Percentiles rank a stretch among this genome's conserved stretches.
These are phyloP conservation scores for Poecilia velifera DNA, from an alignment of 2,797 vertebrate genomes.

Conservation along the genomic window DNA sequence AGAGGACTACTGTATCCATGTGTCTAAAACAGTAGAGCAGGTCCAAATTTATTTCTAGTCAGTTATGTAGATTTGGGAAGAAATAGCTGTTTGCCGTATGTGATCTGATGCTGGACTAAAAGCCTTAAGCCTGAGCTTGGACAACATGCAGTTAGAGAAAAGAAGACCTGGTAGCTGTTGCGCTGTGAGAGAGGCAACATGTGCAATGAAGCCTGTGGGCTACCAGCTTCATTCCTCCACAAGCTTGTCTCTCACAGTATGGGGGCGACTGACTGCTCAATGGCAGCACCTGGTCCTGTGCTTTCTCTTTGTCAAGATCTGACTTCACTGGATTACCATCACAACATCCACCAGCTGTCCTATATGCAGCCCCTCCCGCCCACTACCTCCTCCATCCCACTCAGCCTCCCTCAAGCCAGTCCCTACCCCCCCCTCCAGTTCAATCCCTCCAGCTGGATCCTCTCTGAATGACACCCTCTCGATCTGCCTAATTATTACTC, in stretches of 20 bases:
- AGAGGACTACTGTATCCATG: slow-evolving; percentile 42
- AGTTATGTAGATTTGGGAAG: slow-evolving; percentile 31
- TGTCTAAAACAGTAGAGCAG: slow-evolving; percentile 29
- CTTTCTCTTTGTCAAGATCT: slow-evolving; percentile 84
- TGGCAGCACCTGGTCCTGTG: slow-evolving; percentile 88
- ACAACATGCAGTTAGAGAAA: slow-evolving; percentile 51
- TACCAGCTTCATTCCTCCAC: slow-evolving; percentile 79
- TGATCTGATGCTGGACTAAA: slow-evolving; percentile 42
- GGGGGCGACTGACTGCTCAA: slow-evolving; percentile 83
- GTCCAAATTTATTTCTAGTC: slow-evolving; percentile 34
- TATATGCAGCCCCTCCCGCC: slow-evolving; percentile 58
- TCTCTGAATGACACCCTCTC: slow-evolving; percentile 85
- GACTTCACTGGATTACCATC: slow-evolving; percentile 89
- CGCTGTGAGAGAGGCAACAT: slow-evolving; percentile 77
- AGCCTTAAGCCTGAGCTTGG: slow-evolving; percentile 33
- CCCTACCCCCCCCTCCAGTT: slow-evolving; percentile 75
- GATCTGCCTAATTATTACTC: slow-evolving; percentile 87
- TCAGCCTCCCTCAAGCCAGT: slow-evolving; percentile 47
- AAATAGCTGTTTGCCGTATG: slow-evolving; percentile 47
- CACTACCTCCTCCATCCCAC: slow-evolving; percentile 45
- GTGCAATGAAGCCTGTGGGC: slow-evolving; percentile 67
- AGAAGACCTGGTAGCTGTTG: slow-evolving; percentile 33
- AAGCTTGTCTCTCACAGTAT: slow-evolving; percentile 84
- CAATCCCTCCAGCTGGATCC: slow-evolving; percentile 83
- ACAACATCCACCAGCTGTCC: slow-evolving; percentile 91